A percentile compares a stretch with the other conserved stretches of the same genome.
phyloP scores from a whole-genome alignment of 2,113 vertebrate genomes.

The Mola mola region DNA sequence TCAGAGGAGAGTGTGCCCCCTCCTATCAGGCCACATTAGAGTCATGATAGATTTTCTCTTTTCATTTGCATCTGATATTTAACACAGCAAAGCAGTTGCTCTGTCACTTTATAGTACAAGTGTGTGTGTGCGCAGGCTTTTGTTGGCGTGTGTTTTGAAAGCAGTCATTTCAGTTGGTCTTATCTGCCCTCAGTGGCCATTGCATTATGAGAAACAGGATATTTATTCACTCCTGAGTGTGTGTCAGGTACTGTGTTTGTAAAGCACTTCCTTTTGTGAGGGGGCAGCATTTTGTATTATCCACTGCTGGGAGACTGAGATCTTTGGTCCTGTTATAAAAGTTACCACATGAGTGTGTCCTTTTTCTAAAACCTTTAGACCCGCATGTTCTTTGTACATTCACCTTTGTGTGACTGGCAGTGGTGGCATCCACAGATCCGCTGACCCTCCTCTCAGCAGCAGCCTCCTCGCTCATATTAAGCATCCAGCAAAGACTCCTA shows the following conservation, averaged over 20 bases:
- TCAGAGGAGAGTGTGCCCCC: constrained; percentile 80
- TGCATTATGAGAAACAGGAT: constrained; percentile 63
- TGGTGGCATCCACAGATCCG: constrained; percentile 8
- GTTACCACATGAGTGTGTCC: not conserved
- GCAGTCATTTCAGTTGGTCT: constrained; percentile 42
- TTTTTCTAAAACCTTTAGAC: no score
- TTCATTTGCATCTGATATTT: constrained; percentile 98
- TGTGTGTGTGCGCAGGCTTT: constrained; percentile 22
- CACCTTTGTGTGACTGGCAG: constrained; percentile 12
- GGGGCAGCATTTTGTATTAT: constrained; percentile 38
- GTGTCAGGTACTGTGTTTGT: constrained; percentile 41
- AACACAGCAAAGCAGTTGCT: constrained; percentile 78
- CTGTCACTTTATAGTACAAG: constrained; percentile 64
- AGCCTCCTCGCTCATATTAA: constrained; percentile 8
- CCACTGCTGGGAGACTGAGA: constrained; percentile 15
- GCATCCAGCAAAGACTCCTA: constrained; percentile 11
- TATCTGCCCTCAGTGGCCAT: constrained; percentile 54
- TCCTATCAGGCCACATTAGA: constrained; percentile 91
- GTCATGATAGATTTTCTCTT: constrained; percentile 97
- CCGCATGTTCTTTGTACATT: no score
- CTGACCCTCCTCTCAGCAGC: constrained; percentile 23
- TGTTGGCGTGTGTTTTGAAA: constrained; percentile 30
- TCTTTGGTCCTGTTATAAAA: constrained; percentile 1
- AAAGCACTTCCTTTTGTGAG: constrained; percentile 45
- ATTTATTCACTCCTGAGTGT: constrained; percentile 29